phyloP scores from a whole-genome alignment of 2,113 vertebrate genomes.

The Nyctereutes procyonoides region DNA sequence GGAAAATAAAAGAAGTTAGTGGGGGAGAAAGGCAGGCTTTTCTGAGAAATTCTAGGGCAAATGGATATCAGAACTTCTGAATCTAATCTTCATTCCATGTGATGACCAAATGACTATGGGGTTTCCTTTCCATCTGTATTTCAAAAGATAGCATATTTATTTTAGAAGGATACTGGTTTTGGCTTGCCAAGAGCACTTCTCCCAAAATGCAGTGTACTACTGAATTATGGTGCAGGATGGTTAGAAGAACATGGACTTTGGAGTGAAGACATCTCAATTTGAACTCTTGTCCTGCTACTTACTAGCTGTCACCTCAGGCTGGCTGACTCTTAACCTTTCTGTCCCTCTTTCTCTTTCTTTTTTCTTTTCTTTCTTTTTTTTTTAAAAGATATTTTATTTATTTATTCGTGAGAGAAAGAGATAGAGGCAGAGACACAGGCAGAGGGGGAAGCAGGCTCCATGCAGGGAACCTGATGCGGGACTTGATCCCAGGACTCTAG shows the following conservation, averaged over 20 bases:
- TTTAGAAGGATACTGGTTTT: not conserved
- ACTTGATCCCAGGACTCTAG: no score
- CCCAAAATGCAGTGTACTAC: not conserved
- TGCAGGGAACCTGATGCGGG: no score
- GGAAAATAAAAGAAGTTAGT: not conserved
- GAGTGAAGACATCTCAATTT: not conserved
- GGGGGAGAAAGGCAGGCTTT: not conserved
- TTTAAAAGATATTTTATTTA: no score
- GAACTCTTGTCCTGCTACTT: not conserved
- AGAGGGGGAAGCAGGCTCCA: no score
- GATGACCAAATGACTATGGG: conserved; percentile 26
- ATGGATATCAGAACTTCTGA: not conserved
- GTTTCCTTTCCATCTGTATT: not conserved
- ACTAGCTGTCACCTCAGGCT: not conserved
- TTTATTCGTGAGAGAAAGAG: no score
- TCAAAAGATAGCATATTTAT: not conserved
- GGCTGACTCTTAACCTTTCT: not conserved
- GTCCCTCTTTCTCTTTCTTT: not conserved
- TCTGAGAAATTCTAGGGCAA: conserved; percentile 12
- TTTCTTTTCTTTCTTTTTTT: no score
- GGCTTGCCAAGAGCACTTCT: not conserved
- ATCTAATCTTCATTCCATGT: not conserved
- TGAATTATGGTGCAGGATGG: not conserved
- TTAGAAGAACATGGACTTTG: not conserved
- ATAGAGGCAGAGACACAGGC: no score